Percentiles rank a stretch among this genome's conserved stretches.
Evolutionary conservation across 2,888 invertebrate genomes (phyloP).

Genomic region (Chrysina gloriosa): DNA sequence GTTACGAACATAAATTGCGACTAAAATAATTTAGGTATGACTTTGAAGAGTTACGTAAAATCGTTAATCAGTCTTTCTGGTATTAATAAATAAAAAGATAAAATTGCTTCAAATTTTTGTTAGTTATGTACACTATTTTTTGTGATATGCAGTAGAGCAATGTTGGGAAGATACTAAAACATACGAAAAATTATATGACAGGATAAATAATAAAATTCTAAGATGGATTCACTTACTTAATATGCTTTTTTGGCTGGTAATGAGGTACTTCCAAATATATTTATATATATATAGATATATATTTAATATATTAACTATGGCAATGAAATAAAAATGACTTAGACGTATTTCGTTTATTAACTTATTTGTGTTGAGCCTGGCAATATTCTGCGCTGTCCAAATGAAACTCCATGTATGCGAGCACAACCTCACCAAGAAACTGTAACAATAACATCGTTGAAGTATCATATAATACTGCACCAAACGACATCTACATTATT

Average conservation of each 20-base stretch:
- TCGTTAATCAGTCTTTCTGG: constrained; percentile 42
- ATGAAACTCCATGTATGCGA: constrained; percentile 98
- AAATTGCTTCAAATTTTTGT: constrained; percentile 33
- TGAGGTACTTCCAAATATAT: constrained; percentile 56
- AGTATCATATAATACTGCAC: too few species aligned
- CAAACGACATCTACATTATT: neutral
- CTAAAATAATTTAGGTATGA: constrained; percentile 35
- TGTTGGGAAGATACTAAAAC: constrained; percentile 42
- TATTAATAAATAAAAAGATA: constrained; percentile 39
- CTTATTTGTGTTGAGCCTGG: constrained; percentile 98
- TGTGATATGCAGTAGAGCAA: constrained; percentile 44
- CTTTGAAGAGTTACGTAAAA: constrained; percentile 13
- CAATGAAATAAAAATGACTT: constrained; percentile 55
- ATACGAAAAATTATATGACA: neutral
- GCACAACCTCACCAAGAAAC: constrained; percentile 89
- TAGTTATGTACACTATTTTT: constrained; percentile 43
- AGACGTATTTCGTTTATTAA: constrained; percentile 27
- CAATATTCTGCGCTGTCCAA: constrained; percentile 98
- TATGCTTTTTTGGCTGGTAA: constrained; percentile 60
- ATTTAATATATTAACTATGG: constrained; percentile 47
- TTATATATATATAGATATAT: constrained; percentile 23
- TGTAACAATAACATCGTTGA: constrained; percentile 69
- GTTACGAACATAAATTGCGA: constrained; percentile 12
- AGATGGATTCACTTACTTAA: constrained; percentile 10
- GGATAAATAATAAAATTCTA: neutral